Percentiles rank a stretch among this genome's conserved stretches.
Conservation (phyloP, 2,888 invertebrate genomes). For the Alloscopus bannaensis region DNA sequence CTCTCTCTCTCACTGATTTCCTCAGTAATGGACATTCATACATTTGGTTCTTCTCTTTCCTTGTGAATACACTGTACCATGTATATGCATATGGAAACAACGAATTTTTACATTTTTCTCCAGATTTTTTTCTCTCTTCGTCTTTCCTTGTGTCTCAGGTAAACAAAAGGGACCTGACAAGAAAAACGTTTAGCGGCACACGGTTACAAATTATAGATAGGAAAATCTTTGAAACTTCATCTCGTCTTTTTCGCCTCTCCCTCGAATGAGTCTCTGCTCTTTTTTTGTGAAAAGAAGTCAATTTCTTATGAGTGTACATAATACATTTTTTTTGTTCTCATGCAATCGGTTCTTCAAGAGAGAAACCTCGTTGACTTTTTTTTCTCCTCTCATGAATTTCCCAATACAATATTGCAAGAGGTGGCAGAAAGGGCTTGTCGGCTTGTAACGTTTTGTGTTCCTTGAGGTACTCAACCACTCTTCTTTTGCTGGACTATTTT, state of each 20-base stretch:
- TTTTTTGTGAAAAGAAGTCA: conserved; percentile 64
- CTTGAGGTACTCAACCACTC: conserved; percentile 60
- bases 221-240: conserved; percentile 63
- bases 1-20: conserved; percentile 19
- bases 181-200: conserved; percentile 70
- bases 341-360: too few relatives aligned
- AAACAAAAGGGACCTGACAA: conserved; percentile 66
- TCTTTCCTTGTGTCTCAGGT: conserved; percentile 61
- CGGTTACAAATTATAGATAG: conserved; percentile 73
- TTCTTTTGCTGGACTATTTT: too few relatives aligned
- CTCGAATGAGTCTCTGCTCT: conserved; percentile 70
- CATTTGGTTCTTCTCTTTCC: conserved; percentile 32
- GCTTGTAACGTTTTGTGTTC: conserved; percentile 36
- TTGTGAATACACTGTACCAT: conserved; percentile 58
- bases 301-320: conserved; percentile 56
- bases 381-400: conserved; percentile 72
- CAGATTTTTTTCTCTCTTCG: too few relatives aligned
- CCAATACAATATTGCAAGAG: conserved; percentile 68
- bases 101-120: conserved; percentile 52
- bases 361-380: too few relatives aligned
- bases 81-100: conserved; percentile 47
- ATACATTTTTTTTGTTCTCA: too few relatives aligned
- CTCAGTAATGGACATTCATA: conserved; percentile 1
- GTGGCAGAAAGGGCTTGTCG: conserved; percentile 68
- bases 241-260: conserved; percentile 60